A percentile compares a stretch with the other conserved stretches of the same genome.
phyloP scores from a whole-genome alignment of 2,888 invertebrate genomes.

The Tipula helvola region DNA sequence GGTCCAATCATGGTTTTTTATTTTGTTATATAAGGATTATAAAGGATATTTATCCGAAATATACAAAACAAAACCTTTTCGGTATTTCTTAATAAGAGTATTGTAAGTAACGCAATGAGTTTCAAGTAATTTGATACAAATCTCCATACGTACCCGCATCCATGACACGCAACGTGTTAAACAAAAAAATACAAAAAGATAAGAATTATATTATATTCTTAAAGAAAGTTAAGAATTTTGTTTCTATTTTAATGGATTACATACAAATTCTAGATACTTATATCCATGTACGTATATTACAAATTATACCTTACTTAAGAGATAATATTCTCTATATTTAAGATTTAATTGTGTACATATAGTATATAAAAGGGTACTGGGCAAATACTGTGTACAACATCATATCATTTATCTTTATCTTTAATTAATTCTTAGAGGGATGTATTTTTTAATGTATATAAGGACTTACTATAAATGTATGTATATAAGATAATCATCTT shows the following conservation, averaged over 20 bases:
- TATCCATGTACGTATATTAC: background rate
- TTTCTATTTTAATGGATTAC: background rate
- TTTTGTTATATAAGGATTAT: background rate
- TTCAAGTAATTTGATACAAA: background rate
- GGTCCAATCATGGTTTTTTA: background rate
- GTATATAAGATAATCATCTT: background rate
- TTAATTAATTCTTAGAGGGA: background rate
- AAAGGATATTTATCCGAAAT: background rate
- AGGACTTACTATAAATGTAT: background rate
- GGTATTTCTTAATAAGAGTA: background rate
- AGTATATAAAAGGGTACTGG: background rate
- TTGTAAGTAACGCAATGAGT: background rate
- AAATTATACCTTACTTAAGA: constrained; percentile 4
- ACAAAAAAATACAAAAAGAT: background rate
- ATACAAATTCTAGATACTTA: background rate
- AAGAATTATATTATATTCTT: background rate
- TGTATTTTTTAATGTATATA: background rate
- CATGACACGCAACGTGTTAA: background rate
- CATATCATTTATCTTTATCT: background rate
- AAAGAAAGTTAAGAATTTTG: background rate
- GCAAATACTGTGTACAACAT: background rate
- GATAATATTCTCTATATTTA: background rate
- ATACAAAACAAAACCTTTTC: background rate
- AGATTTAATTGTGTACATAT: background rate
- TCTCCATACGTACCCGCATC: background rate